phyloP scores from a whole-genome alignment of 2,797 vertebrate species.

The Ctenopoma multispine region DNA sequence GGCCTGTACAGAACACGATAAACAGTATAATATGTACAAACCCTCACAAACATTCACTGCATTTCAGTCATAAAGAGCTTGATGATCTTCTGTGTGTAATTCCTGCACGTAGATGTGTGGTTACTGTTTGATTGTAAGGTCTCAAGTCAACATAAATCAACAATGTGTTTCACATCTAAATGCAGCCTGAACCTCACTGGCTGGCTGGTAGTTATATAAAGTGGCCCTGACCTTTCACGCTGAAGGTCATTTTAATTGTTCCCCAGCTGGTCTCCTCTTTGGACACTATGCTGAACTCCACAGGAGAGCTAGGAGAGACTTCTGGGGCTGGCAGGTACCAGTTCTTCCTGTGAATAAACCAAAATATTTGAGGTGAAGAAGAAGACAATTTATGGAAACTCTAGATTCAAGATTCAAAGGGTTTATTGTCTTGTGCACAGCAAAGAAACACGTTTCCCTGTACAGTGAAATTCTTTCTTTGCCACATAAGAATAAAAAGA shows the following conservation, averaged over 20 bases:
- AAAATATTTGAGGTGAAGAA: not conserved
- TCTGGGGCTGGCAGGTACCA: slow-evolving; percentile 95
- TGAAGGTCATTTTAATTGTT: slow-evolving; percentile 89
- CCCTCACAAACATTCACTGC: not conserved
- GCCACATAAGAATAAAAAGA: too few species aligned
- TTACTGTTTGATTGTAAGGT: not conserved
- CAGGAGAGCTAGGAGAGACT: slow-evolving; percentile 85
- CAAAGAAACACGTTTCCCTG: too few species aligned
- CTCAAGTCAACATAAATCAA: too few species aligned
- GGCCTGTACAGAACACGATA: slow-evolving; percentile 81
- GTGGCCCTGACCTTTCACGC: slow-evolving; percentile 87
- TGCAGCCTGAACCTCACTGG: not conserved
- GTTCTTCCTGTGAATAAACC: slow-evolving; percentile 87
- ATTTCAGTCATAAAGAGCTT: not conserved
- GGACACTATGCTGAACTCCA: slow-evolving; percentile 89
- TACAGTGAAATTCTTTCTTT: too few species aligned
- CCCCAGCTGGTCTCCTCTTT: slow-evolving; percentile 89
- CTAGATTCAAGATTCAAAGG: not conserved
- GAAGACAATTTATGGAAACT: not conserved
- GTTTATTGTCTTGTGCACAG: too few species aligned
- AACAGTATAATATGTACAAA: too few species aligned
- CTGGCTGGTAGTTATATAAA: too few species aligned
- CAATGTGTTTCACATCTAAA: not conserved
- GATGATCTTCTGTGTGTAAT: not conserved
- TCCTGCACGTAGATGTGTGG: not conserved